Conservation (phyloP, 1,140 invertebrate genomes). For the Globodera ellingtonae region DNA sequence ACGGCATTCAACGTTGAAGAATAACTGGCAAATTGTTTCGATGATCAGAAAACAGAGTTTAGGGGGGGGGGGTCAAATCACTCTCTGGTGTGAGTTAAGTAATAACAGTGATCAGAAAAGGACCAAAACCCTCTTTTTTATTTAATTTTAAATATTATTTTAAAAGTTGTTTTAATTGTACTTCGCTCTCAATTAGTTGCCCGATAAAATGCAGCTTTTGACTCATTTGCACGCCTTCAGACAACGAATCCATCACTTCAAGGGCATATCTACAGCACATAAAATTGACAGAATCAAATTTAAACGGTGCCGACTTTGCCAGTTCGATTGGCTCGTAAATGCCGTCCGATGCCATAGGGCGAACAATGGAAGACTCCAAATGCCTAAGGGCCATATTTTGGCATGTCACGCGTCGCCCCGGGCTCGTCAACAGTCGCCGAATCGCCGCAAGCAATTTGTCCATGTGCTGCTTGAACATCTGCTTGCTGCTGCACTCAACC, state of each 20-base stretch:
- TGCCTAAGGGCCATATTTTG: conserved; percentile 83
- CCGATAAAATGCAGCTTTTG: conserved; percentile 84
- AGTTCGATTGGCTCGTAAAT: conserved; percentile 78
- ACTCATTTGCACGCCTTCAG: conserved; percentile 71
- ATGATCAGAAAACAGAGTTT: background rate
- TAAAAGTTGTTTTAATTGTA: background rate
- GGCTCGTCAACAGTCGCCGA: conserved; percentile 72
- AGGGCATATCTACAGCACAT: background rate
- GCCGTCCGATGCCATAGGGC: conserved; percentile 71
- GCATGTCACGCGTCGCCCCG: conserved; percentile 73
- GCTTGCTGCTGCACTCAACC: background rate
- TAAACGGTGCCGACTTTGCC: conserved; percentile 69
- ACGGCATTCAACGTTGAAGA: conserved; percentile 72
- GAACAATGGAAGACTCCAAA: conserved; percentile 79
- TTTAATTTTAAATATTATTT: no score
- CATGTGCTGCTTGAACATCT: conserved; percentile 15
- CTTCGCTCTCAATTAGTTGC: conserved; percentile 79
- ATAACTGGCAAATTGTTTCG: conserved; percentile 64
- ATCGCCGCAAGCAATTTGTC: background rate
- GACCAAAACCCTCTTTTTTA: no score
- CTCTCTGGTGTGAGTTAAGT: no score
- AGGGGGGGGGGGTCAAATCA: background rate
- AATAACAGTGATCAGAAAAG: no score
- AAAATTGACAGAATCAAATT: background rate
- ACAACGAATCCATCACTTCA: conserved; percentile 29